A percentile compares a stretch with the other conserved stretches of the same genome.
These are phyloP conservation scores for Microplitis mediator DNA, from an alignment of 1,140 invertebrate genomes.

Conservation along the genomic window DNA sequence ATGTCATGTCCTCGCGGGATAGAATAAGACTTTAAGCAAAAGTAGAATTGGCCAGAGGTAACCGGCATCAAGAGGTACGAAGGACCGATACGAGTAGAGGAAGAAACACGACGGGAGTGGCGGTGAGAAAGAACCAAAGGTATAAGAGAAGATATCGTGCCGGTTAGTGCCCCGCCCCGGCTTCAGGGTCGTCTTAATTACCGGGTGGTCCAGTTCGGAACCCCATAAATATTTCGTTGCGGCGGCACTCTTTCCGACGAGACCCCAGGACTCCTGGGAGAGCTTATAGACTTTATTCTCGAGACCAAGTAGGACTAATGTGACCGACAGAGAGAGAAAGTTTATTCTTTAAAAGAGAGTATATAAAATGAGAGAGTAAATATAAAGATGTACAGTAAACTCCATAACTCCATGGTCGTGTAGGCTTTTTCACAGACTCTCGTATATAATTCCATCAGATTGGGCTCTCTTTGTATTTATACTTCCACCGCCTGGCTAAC, in stretches of 20 bases:
- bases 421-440: slow-evolving; percentile 5
- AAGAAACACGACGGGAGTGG: slow-evolving; percentile 31
- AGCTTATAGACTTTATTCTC: not conserved
- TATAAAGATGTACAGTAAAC: not conserved
- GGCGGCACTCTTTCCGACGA: slow-evolving; percentile 36
- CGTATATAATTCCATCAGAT: slow-evolving; percentile 17
- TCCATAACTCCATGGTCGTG: not conserved
- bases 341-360: not conserved
- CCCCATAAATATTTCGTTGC: slow-evolving; percentile 55
- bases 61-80: slow-evolving; percentile 7
- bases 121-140: slow-evolving; percentile 40
- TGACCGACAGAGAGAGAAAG: not conserved
- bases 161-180: slow-evolving; percentile 52
- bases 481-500: not conserved
- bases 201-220: slow-evolving; percentile 57
- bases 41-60: too few species aligned
- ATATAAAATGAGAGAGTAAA: not conserved
- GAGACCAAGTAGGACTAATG: not conserved
- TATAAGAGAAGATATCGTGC: slow-evolving; percentile 46
- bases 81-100: not conserved
- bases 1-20: too few species aligned
- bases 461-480: not conserved
- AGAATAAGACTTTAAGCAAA: too few species aligned
- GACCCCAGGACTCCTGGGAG: slow-evolving; percentile 10
- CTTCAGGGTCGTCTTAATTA: slow-evolving; percentile 58